Conservation (phyloP, 2,113 vertebrate genomes). For the Eurystomus gularis region DNA sequence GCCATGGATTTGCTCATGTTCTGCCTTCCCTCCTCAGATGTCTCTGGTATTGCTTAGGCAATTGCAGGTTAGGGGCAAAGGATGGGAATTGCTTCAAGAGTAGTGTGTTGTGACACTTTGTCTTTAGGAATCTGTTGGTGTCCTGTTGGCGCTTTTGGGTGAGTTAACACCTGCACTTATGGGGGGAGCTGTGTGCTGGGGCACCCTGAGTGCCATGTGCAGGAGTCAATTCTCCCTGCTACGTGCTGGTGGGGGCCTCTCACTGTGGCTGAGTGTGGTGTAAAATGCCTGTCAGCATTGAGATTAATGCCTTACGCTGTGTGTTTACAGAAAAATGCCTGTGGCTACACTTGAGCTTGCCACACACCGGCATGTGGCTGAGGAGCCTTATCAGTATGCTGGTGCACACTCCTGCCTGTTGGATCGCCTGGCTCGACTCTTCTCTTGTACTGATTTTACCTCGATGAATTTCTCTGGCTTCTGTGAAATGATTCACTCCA, state of each 20-base stretch:
- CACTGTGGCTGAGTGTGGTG: accelerated
- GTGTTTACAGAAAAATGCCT: not conserved
- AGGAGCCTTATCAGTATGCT: not conserved
- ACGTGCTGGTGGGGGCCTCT: not conserved
- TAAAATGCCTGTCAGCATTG: not conserved
- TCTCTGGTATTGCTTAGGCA: not conserved
- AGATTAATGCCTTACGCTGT: not conserved
- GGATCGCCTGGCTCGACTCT: not conserved
- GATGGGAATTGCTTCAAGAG: not conserved
- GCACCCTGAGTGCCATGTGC: not conserved
- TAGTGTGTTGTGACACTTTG: not conserved
- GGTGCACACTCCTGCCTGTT: not conserved
- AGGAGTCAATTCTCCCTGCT: not conserved
- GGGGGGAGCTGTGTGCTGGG: not conserved
- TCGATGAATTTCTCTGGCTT: not conserved
- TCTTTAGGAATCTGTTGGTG: not conserved
- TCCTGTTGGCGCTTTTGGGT: not conserved
- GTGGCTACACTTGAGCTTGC: not conserved
- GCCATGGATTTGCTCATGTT: not conserved
- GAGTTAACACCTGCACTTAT: not conserved
- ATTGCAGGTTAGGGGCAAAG: not conserved
- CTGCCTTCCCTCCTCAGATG: not conserved
- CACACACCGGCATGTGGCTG: not conserved
- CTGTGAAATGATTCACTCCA: not conserved
- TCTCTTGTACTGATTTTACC: not conserved